phyloP scores from a whole-genome alignment of 2,888 invertebrate genomes.

The Caradrina kadenii region DNA sequence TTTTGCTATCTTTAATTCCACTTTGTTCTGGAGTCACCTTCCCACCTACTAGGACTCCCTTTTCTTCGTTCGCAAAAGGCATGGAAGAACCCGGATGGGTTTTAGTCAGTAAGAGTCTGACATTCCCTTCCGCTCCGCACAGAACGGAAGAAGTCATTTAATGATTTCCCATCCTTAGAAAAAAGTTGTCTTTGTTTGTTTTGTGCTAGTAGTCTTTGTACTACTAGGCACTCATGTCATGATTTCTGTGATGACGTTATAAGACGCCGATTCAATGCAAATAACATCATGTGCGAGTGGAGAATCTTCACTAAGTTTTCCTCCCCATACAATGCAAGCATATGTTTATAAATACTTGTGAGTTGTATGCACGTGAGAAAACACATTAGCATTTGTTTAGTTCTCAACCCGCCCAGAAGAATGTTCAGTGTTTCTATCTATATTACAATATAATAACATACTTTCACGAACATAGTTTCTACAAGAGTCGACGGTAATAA shows the following conservation, averaged over 20 bases:
- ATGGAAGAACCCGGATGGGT: too few species aligned
- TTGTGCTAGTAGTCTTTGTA: too few species aligned
- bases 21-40: too few species aligned
- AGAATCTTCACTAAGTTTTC: constrained; percentile 41
- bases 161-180: too few species aligned
- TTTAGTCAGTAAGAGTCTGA: too few species aligned
- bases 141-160: too few species aligned
- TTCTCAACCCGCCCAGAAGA: constrained; percentile 1
- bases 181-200: too few species aligned
- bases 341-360: constrained; percentile 15
- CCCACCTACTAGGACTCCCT: too few species aligned
- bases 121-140: too few species aligned
- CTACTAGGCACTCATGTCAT: background rate
- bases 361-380: constrained; percentile 8
- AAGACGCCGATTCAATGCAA: background rate
- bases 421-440: background rate
- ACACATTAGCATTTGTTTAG: constrained; percentile 36
- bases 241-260: background rate
- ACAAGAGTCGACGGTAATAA: background rate
- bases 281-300: constrained; percentile 11
- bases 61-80: too few species aligned
- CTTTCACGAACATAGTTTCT: background rate
- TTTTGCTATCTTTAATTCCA: too few species aligned
- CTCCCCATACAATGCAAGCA: constrained; percentile 18
- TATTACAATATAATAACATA: background rate